Conservation (phyloP, 2,113 vertebrate species). For the Myocastor coypus region DNA sequence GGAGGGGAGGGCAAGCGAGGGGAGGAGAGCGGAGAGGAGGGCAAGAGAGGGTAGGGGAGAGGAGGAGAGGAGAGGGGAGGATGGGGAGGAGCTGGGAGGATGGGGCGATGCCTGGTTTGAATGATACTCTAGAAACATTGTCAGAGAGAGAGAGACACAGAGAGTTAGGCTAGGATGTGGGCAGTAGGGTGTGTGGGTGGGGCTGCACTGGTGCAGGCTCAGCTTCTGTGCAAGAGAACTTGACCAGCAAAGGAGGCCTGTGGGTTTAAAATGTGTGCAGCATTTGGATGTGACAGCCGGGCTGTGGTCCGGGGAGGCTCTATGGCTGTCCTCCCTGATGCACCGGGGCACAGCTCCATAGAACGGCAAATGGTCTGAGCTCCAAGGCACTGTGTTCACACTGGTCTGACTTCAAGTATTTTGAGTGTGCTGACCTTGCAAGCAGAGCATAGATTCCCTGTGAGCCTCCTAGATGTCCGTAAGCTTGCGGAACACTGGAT, state of each 20-base stretch:
- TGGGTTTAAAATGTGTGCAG: rapidly evolving
- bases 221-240: background rate
- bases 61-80: background rate
- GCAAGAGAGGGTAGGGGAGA: background rate
- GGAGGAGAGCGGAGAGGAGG: background rate
- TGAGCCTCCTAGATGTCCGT: background rate
- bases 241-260: background rate
- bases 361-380: background rate
- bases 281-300: rapidly evolving
- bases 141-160: background rate
- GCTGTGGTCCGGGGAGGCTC: rapidly evolving
- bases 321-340: background rate
- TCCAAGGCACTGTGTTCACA: background rate
- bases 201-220: background rate
- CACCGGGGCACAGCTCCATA: too few relatives aligned
- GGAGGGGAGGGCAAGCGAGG: background rate
- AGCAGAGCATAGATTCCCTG: background rate
- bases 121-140: background rate
- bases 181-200: background rate
- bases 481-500: background rate
- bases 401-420: background rate
- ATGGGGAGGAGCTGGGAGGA: background rate
- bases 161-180: background rate
- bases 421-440: background rate
- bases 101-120: background rate